A percentile compares a stretch with the other conserved stretches of the same genome.
Conservation (phyloP, 92 coral and sea anemone species). For the Isaurus tuberculatus region DNA sequence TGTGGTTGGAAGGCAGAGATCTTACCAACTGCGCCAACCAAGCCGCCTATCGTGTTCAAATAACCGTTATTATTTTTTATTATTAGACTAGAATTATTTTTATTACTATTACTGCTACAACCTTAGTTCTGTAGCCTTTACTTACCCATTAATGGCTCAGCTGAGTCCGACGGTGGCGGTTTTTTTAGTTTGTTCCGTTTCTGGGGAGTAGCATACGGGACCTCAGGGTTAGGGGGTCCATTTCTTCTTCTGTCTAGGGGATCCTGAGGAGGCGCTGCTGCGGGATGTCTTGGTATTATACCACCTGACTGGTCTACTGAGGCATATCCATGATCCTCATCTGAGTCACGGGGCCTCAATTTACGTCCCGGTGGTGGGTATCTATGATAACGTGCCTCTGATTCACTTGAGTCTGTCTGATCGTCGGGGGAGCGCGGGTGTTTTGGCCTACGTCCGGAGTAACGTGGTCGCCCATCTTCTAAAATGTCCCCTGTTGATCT, state of each 20-base stretch:
- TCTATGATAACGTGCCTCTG: conserved; percentile 57
- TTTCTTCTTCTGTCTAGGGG: conserved; percentile 51
- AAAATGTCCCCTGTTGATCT: conserved; percentile 81
- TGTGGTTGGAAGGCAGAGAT: too few species aligned
- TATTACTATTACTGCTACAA: too few species aligned
- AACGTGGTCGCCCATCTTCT: conserved; percentile 56
- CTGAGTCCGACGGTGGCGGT: conserved; percentile 15
- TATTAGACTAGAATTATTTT: too few species aligned
- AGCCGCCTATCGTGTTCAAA: too few species aligned
- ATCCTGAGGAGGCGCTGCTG: conserved; percentile 39
- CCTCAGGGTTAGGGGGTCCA: conserved; percentile 68
- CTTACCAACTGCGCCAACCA: too few species aligned
- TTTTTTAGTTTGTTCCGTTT: conserved; percentile 57
- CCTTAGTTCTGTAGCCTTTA: too few species aligned
- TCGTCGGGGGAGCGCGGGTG: conserved; percentile 64
- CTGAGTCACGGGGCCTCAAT: conserved; percentile 45
- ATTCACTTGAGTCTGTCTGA: conserved; percentile 77
- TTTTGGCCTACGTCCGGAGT: conserved; percentile 57
- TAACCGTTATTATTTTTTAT: too few species aligned
- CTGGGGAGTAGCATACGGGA: conserved; percentile 63
- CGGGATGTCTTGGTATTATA: conserved; percentile 49
- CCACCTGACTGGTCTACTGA: conserved; percentile 49
- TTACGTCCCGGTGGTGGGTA: conserved; percentile 52
- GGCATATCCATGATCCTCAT: conserved; percentile 66
- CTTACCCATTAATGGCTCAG: conserved; percentile 42